Conservation (phyloP, 2,113 vertebrate genomes). For the Sebastes fasciatus region DNA sequence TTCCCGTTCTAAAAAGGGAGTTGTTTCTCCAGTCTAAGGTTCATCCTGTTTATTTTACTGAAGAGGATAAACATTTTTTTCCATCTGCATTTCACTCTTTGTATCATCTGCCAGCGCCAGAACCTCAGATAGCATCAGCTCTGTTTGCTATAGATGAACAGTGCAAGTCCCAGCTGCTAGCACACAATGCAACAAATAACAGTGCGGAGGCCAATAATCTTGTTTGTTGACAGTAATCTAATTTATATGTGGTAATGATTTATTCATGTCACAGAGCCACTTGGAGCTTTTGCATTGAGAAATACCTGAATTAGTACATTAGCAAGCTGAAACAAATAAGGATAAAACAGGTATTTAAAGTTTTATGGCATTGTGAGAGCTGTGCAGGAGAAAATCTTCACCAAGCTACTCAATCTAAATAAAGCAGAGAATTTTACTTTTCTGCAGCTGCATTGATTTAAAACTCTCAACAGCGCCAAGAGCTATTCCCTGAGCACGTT, state of each 20-base stretch:
- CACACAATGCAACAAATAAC: neutral
- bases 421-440: conserved; percentile 23
- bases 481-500: conserved; percentile 23
- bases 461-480: neutral
- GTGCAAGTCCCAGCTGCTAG: neutral
- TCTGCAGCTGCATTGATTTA: conserved; percentile 47
- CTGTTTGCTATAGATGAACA: conserved; percentile 9
- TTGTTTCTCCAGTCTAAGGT: neutral
- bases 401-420: conserved; percentile 16
- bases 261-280: neutral
- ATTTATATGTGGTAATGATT: conserved; percentile 2
- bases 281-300: neutral
- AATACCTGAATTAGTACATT: neutral
- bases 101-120: conserved; percentile 30
- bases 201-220: neutral
- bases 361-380: conserved; percentile 3
- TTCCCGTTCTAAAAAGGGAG: conserved; percentile 2
- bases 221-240: neutral
- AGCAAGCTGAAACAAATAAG: neutral
- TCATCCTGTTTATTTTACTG: conserved; percentile 10
- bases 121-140: conserved; percentile 11
- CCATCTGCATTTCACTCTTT: conserved; percentile 23
- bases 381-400: conserved; percentile 12
- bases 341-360: neutral
- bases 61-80: conserved; percentile 25